Percentiles rank a stretch among this genome's conserved stretches.
Conservation (phyloP, 2,797 vertebrate species). For the Labroides dimidiatus region DNA sequence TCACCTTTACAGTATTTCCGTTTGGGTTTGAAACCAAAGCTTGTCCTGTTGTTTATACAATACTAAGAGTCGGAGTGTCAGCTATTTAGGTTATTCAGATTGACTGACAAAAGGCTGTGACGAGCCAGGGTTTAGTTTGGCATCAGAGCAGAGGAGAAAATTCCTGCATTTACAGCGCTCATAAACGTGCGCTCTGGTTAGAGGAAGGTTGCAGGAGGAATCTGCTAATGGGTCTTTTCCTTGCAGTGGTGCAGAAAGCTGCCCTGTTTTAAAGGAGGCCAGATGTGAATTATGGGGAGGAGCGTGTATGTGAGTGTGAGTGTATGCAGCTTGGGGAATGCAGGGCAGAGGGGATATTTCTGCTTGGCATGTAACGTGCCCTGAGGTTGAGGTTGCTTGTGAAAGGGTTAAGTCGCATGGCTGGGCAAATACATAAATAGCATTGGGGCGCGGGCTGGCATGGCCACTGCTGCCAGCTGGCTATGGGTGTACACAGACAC, state of each 20-base stretch:
- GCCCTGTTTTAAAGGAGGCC: constrained; percentile 55
- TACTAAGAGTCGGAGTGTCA: not conserved
- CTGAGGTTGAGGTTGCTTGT: constrained; percentile 58
- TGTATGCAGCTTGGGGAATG: constrained; percentile 30
- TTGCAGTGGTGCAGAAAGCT: constrained; percentile 44
- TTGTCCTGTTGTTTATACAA: not conserved
- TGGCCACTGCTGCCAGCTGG: constrained; percentile 53
- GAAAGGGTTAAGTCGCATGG: constrained; percentile 73
- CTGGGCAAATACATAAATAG: constrained; percentile 71
- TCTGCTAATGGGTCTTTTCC: constrained; percentile 58
- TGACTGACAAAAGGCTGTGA: constrained; percentile 3
- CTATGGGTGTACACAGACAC: not conserved
- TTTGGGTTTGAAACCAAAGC: too few relatives aligned
- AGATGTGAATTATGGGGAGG: constrained; percentile 68
- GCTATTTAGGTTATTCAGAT: constrained; percentile 18
- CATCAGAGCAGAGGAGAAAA: constrained; percentile 25
- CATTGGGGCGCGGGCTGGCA: constrained; percentile 34
- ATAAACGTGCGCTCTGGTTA: constrained; percentile 30
- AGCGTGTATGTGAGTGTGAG: constrained; percentile 15
- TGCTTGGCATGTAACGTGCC: constrained; percentile 54
- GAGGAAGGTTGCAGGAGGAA: constrained; percentile 36
- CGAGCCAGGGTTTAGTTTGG: constrained; percentile 35
- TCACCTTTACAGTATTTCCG: too few relatives aligned
- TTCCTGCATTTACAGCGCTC: constrained; percentile 28
- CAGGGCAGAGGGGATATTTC: constrained; percentile 50